Evolutionary conservation across 1,140 invertebrate genomes (phyloP).

Genomic region (Diabrotica undecimpunctata): DNA sequence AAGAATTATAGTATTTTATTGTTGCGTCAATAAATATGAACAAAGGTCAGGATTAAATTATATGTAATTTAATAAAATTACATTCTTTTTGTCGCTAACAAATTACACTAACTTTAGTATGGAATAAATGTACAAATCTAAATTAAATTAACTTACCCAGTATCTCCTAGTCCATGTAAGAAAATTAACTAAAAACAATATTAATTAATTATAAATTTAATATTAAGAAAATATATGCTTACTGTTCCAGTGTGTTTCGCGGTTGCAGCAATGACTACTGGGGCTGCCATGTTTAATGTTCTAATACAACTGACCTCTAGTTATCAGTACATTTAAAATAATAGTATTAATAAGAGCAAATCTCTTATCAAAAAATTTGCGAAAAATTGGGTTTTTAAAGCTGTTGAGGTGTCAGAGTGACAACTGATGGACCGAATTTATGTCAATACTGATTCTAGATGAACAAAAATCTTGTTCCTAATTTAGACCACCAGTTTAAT

Average conservation of each 20-base stretch:
- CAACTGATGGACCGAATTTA: neutral
- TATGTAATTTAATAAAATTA: too few relatives aligned
- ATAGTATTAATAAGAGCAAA: neutral
- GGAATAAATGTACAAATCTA: too few relatives aligned
- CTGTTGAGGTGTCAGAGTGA: neutral
- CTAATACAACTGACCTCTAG: neutral
- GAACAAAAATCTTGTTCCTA: too few relatives aligned
- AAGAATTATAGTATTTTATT: too few relatives aligned
- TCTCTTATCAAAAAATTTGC: neutral
- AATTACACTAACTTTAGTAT: too few relatives aligned
- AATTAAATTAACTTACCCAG: constrained; percentile 52
- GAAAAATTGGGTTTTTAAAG: neutral
- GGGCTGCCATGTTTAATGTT: constrained; percentile 51
- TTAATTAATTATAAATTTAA: constrained; percentile 33
- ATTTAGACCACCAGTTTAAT: too few relatives aligned
- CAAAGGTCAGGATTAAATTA: too few relatives aligned
- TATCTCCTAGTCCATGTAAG: constrained; percentile 66
- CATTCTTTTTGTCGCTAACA: too few relatives aligned
- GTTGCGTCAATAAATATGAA: too few relatives aligned
- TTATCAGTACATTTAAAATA: neutral
- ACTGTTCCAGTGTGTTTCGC: constrained; percentile 77
- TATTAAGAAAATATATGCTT: constrained; percentile 44
- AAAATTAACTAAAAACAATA: constrained; percentile 62
- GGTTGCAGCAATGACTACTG: constrained; percentile 71
- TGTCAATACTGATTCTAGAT: too few relatives aligned